Base-by-base conservation (phyloP, 2,888 invertebrate species). In the Pandemis heparana region DNA sequence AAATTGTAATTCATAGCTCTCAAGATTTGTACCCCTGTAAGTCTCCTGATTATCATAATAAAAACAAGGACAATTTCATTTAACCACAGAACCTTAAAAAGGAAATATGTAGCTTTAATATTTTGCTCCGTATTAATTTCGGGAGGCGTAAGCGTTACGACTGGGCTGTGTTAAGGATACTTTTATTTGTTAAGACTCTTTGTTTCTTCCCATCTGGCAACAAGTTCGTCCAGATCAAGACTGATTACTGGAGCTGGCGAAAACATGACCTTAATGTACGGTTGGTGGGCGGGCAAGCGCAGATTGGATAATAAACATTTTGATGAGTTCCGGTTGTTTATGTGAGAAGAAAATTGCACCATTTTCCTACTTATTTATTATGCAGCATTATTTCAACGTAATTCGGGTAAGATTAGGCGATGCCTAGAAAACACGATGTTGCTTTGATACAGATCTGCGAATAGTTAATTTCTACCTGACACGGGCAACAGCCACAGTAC, bases 251-350 rank as follows among this genome's bases (percentile, higher is more conserved):
- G 16, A 59, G 48, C 63, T 59, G 73, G 63, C 59, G 68, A 73
- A 73, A 64, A 73, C 63, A 59, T 73, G 63, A 63, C 73, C 73
- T 73, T 73, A 73, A 60, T 69, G 68, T 73, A 63, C 39, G 63
- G 63, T 43, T 59, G 73, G 67, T 53, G 53, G 68, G 63, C 48
- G 68, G 62, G 62, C 16, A 56, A 63, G 68, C 73, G 68, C 63
- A 69, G 73, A 73, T 68, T 73, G 73, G 63, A 73, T 73, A 69
- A 73, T 73, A 73, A 73, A 73, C 68, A 73, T 73, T 73, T 73
- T 73, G 63, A 73, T 69, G 73, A 73, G 73, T 59, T 73, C 63
- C 51, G 59, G 63, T 73, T 68, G 63, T 73, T 73, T 69, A 73
- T 64, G 68, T 64, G 56, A 69, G 63, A 64, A 38, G 68, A 68